phyloP scores from a whole-genome alignment of 2,113 vertebrate species.

The Epinephelus lanceolatus region DNA sequence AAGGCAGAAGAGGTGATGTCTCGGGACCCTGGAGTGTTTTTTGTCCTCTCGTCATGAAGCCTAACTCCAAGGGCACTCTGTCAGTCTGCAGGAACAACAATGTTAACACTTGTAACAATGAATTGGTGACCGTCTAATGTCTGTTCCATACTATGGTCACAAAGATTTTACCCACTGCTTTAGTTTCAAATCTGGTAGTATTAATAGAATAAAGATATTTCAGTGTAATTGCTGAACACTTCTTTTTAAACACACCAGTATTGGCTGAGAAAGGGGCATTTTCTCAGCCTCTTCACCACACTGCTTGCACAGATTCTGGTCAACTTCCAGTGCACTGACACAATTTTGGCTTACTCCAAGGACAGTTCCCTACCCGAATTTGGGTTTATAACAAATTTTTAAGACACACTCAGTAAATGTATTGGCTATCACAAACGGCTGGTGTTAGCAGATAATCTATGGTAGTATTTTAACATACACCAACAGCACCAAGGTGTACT shows the following conservation, averaged over 20 bases:
- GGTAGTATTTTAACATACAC: not conserved
- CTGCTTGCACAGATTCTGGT: not conserved
- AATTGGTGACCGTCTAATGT: slow-evolving; percentile 7
- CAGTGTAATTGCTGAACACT: not conserved
- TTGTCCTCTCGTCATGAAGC: slow-evolving; percentile 89
- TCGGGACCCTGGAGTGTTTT: slow-evolving; percentile 90
- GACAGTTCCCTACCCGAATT: not conserved
- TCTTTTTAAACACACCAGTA: not conserved
- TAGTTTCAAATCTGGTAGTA: not conserved
- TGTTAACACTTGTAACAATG: slow-evolving; percentile 83
- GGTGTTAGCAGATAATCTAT: not conserved
- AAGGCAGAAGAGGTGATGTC: slow-evolving; percentile 91
- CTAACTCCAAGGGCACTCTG: slow-evolving; percentile 89
- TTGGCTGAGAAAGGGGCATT: not conserved
- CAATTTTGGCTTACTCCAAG: not conserved
- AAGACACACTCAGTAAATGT: not conserved
- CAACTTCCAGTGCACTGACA: not conserved
- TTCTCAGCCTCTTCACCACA: not conserved
- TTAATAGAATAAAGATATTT: not conserved
- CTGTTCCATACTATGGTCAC: not conserved
- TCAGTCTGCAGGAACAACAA: slow-evolving; percentile 89
- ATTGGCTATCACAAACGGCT: not conserved
- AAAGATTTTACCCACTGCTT: not conserved
- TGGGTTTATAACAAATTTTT: too few relatives aligned
- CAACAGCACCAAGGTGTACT: not conserved